Evolutionary conservation across 1,140 invertebrate genomes (phyloP).

Genomic region (Sminthurides bifidus): DNA sequence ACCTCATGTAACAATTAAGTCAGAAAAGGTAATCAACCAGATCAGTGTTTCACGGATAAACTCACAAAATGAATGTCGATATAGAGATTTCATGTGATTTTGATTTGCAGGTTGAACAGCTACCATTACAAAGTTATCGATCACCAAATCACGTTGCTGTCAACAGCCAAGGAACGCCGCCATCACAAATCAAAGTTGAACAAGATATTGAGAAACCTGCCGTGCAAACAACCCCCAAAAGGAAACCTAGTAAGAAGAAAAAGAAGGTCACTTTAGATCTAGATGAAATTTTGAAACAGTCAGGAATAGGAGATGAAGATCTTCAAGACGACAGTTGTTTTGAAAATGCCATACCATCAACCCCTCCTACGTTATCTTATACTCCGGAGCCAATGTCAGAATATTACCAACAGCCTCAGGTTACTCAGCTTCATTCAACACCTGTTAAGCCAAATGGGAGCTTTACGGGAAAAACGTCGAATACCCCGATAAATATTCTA

Average conservation of each 20-base stretch:
- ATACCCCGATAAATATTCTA: slow-evolving; percentile 10
- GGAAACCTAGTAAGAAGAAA: slow-evolving; percentile 21
- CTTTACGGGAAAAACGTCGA: slow-evolving; percentile 1
- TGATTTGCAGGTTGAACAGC: too few relatives aligned
- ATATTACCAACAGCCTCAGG: background rate
- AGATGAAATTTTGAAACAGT: slow-evolving; percentile 25
- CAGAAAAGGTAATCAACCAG: too few relatives aligned
- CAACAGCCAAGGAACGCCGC: too few relatives aligned
- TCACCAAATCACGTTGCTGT: too few relatives aligned
- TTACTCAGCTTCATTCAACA: background rate
- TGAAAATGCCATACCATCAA: slow-evolving; percentile 1
- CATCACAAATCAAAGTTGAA: too few relatives aligned
- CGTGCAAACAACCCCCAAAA: slow-evolving; percentile 19
- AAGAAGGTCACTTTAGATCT: slow-evolving; percentile 28
- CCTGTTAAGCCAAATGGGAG: slow-evolving; percentile 13
- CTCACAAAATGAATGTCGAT: too few relatives aligned
- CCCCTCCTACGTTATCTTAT: background rate
- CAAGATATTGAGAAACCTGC: too few relatives aligned
- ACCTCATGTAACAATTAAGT: too few relatives aligned
- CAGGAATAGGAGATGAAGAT: slow-evolving; percentile 29
- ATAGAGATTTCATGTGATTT: too few relatives aligned
- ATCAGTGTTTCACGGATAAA: too few relatives aligned
- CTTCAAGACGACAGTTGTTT: slow-evolving; percentile 23
- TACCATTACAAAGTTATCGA: too few relatives aligned
- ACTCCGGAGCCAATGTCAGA: background rate